A percentile compares a stretch with the other conserved stretches of the same genome.
Conservation (phyloP, 2,113 vertebrate genomes). For the Amphiprion percula region DNA sequence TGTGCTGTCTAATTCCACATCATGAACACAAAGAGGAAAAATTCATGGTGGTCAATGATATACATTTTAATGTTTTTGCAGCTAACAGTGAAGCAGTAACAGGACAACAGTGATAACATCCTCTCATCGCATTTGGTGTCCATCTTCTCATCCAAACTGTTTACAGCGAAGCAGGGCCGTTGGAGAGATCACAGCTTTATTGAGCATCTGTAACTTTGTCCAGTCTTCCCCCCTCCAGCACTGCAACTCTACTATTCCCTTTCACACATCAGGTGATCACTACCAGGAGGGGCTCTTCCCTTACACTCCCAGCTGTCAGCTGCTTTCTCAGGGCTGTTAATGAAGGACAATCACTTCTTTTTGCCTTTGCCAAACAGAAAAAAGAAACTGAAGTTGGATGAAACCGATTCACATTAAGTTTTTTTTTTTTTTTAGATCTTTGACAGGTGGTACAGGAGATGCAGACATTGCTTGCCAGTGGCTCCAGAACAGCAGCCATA, state of each 20-base stretch:
- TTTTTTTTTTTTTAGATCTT: background rate
- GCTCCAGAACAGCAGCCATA: background rate
- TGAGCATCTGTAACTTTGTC: constrained; percentile 30
- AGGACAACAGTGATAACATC: constrained; percentile 67
- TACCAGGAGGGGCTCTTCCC: background rate
- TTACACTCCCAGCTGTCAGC: background rate
- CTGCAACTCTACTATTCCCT: background rate
- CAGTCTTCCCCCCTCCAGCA: background rate
- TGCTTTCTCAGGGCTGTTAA: background rate
- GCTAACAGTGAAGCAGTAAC: constrained; percentile 73
- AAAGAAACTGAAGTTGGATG: background rate
- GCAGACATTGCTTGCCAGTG: background rate
- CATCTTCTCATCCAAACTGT: background rate
- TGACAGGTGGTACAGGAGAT: background rate
- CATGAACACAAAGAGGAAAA: constrained; percentile 21
- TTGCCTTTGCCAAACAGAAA: background rate
- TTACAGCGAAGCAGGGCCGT: background rate
- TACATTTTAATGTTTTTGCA: constrained; percentile 70
- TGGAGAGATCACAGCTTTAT: constrained; percentile 54
- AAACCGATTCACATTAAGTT: background rate
- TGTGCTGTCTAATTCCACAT: background rate
- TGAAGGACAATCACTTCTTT: background rate
- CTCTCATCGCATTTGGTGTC: constrained; percentile 35
- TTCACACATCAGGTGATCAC: constrained; percentile 13
- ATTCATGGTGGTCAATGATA: constrained; percentile 43